Conservation (phyloP, 2,888 invertebrate genomes). For the Heteromurus nitidus region DNA sequence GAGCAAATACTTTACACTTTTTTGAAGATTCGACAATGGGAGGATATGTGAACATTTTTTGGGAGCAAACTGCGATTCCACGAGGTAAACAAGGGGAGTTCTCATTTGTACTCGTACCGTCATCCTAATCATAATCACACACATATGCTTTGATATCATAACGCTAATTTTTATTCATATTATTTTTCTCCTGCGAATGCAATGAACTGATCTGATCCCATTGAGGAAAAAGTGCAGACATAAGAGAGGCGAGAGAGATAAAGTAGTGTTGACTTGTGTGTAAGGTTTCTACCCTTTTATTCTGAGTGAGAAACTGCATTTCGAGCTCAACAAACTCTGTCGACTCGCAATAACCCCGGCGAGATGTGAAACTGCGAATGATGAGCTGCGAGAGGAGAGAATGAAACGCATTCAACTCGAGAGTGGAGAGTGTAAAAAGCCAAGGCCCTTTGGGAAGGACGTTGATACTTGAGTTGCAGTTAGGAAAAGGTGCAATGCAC, state of each 20-base stretch:
- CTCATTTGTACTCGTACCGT: too few relatives aligned
- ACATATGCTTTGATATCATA: too few relatives aligned
- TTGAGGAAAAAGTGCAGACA: too few relatives aligned
- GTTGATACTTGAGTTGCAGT: constrained; percentile 14
- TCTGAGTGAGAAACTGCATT: background rate
- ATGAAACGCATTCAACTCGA: background rate
- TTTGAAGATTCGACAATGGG: background rate
- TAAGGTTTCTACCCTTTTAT: constrained; percentile 22
- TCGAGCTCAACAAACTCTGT: constrained; percentile 30
- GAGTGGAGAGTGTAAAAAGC: constrained; percentile 6
- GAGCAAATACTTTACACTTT: background rate
- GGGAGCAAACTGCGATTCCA: too few relatives aligned
- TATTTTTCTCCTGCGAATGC: background rate
- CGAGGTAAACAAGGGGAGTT: too few relatives aligned
- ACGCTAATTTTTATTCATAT: background rate
- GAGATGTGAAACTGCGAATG: background rate
- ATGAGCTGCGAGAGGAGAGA: constrained; percentile 9
- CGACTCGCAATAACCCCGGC: constrained; percentile 38
- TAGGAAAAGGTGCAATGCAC: constrained; percentile 11
- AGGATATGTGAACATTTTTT: too few relatives aligned
- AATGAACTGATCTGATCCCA: constrained; percentile 24
- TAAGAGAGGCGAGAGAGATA: too few relatives aligned
- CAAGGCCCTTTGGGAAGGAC: constrained; percentile 47
- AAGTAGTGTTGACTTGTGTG: too few relatives aligned
- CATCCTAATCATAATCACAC: too few relatives aligned